Conservation (phyloP, 2,113 vertebrate species). For the Bambusicola thoracicus region DNA sequence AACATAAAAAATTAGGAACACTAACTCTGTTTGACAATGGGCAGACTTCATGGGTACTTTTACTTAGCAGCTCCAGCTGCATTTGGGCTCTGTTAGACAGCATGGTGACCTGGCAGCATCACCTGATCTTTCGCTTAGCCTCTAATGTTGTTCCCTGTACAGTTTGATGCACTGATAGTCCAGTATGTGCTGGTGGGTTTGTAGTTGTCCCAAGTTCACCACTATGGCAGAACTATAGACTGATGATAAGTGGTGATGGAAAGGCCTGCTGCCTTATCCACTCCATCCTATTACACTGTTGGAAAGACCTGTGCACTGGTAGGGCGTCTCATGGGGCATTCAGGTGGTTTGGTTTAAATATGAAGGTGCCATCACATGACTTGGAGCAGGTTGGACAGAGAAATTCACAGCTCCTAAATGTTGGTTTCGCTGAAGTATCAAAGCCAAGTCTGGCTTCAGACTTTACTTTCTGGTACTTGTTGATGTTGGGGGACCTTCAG, state of each 20-base stretch:
- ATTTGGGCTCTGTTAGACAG: not conserved
- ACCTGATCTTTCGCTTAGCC: not conserved
- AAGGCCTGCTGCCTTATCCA: not conserved
- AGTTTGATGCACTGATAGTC: not conserved
- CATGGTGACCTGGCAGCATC: not conserved
- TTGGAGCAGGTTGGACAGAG: not conserved
- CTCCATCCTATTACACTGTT: not conserved
- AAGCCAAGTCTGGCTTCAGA: not conserved
- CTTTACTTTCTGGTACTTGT: not conserved
- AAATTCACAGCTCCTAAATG: not conserved
- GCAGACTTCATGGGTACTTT: fast-evolving
- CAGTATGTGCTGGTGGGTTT: not conserved
- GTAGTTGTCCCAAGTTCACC: not conserved
- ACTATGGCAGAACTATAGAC: not conserved
- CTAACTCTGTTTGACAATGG: not conserved
- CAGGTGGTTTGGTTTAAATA: not conserved
- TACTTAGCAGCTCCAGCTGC: not conserved
- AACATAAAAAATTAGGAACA: not conserved
- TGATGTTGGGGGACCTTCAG: not conserved
- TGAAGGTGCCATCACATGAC: not conserved
- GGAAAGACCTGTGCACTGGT: not conserved
- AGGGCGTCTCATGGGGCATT: not conserved
- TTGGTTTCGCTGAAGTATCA: not conserved
- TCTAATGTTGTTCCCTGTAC: not conserved
- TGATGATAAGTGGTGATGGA: not conserved